A percentile compares a stretch with the other conserved stretches of the same genome.
Evolutionary conservation across 2,113 vertebrate genomes (phyloP).

Genomic region (Corydoras sp.): DNA sequence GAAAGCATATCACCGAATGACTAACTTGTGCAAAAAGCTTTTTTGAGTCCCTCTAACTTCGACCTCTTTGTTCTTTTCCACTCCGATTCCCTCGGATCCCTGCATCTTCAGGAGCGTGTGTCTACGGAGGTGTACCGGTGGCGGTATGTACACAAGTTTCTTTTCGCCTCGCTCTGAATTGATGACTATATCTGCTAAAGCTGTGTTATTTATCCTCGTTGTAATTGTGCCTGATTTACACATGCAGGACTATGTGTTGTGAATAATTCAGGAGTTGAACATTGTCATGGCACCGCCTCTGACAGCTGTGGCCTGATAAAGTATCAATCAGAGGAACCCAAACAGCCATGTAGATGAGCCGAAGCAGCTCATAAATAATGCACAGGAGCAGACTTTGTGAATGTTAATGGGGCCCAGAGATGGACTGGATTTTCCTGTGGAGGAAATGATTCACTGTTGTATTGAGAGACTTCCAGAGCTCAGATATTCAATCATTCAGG

Average conservation of each 20-base stretch:
- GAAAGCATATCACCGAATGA: no score
- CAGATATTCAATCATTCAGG: no score
- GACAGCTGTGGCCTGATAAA: conserved; percentile 31
- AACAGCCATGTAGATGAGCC: conserved; percentile 27
- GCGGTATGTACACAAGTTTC: conserved; percentile 71
- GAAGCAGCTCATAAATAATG: conserved; percentile 40
- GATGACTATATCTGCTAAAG: neutral
- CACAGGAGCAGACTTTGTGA: conserved; percentile 31
- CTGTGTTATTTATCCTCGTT: conserved; percentile 1
- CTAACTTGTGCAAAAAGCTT: neutral
- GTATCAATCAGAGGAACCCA: conserved; percentile 33
- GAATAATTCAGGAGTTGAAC: conserved; percentile 37
- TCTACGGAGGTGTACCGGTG: conserved; percentile 70
- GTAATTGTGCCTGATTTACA: conserved; percentile 20
- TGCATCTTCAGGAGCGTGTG: conserved; percentile 74
- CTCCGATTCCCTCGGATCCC: neutral
- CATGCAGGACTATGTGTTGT: conserved; percentile 22
- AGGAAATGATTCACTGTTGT: conserved; percentile 15
- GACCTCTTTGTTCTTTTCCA: conserved; percentile 23
- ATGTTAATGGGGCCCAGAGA: conserved; percentile 33
- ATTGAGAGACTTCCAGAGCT: neutral
- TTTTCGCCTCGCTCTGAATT: neutral
- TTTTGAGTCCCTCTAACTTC: neutral
- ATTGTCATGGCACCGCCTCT: conserved; percentile 29
- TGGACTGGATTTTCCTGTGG: conserved; percentile 19